Evolutionary conservation across 2,888 invertebrate species (phyloP).

Genomic region (Pristionchus fissidentatus): DNA sequence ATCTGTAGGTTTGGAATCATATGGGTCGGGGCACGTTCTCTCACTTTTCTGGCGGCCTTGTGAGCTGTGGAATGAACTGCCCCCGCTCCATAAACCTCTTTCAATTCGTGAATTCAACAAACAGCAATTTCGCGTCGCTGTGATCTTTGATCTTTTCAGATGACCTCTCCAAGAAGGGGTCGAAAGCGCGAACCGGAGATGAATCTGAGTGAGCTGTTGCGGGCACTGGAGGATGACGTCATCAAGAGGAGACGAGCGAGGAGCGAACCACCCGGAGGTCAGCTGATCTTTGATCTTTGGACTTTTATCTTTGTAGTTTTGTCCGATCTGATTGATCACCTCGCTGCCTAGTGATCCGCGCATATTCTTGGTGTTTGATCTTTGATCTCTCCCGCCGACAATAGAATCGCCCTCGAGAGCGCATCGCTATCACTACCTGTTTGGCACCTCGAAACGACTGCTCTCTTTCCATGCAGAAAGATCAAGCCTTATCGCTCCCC

Average conservation of each 20-base stretch:
- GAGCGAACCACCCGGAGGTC: constrained; percentile 23
- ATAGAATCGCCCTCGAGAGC: neutral
- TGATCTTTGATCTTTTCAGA: constrained; percentile 4
- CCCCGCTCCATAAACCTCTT: too few relatives aligned
- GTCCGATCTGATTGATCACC: neutral
- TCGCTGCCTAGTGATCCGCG: neutral
- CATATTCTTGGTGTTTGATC: too few relatives aligned
- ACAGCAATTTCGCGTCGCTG: too few relatives aligned
- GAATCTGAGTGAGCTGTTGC: neutral
- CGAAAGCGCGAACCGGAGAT: neutral
- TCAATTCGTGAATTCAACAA: too few relatives aligned
- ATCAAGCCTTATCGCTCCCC: too few relatives aligned
- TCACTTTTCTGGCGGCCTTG: too few relatives aligned
- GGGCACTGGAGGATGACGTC: constrained; percentile 31
- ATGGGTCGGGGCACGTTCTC: too few relatives aligned
- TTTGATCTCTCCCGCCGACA: neutral
- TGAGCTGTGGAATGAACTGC: neutral
- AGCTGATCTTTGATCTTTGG: neutral
- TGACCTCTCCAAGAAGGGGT: neutral
- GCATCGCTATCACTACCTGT: too few relatives aligned
- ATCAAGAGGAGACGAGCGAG: neutral
- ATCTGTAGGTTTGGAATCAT: too few relatives aligned
- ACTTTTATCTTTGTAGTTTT: neutral
- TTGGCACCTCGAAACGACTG: too few relatives aligned
- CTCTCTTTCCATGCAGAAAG: too few relatives aligned